Evolutionary conservation across 2,797 vertebrate species (phyloP).

Genomic region (Acipenser oxyrinchus): DNA sequence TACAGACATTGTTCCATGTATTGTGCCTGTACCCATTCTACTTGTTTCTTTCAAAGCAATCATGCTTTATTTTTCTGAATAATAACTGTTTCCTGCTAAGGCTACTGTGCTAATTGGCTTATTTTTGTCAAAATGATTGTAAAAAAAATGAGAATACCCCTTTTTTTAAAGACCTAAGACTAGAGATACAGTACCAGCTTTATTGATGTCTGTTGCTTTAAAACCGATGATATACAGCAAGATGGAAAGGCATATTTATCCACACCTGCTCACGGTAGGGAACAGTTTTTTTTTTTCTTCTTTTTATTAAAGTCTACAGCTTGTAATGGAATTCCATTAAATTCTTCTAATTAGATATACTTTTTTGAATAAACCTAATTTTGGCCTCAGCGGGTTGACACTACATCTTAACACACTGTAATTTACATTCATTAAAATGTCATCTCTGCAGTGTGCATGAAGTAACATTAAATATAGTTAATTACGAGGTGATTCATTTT

Average conservation of each 20-base stretch:
- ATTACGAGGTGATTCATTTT: constrained; percentile 11
- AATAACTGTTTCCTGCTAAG: no score
- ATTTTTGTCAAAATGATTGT: background rate
- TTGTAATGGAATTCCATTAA: constrained; percentile 9
- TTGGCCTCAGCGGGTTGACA: constrained; percentile 28
- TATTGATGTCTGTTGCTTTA: no score
- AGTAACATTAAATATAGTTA: constrained; percentile 2
- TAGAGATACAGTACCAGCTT: no score
- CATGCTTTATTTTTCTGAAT: no score
- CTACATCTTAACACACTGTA: background rate
- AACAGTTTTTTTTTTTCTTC: background rate
- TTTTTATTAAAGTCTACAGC: background rate
- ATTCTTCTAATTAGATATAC: constrained; percentile 9
- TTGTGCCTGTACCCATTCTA: no score
- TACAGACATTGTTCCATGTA: no score
- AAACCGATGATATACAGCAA: no score
- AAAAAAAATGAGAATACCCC: background rate
- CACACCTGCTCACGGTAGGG: background rate
- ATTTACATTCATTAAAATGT: constrained; percentile 35
- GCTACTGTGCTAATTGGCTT: background rate
- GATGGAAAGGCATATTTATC: no score
- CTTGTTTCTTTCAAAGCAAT: no score
- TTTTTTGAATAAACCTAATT: constrained; percentile 13
- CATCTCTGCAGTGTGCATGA: constrained; percentile 26
- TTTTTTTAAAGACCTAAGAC: background rate